Evolutionary conservation across 1,140 invertebrate genomes (phyloP).

Genomic region (Cherax quadricarinatus): DNA sequence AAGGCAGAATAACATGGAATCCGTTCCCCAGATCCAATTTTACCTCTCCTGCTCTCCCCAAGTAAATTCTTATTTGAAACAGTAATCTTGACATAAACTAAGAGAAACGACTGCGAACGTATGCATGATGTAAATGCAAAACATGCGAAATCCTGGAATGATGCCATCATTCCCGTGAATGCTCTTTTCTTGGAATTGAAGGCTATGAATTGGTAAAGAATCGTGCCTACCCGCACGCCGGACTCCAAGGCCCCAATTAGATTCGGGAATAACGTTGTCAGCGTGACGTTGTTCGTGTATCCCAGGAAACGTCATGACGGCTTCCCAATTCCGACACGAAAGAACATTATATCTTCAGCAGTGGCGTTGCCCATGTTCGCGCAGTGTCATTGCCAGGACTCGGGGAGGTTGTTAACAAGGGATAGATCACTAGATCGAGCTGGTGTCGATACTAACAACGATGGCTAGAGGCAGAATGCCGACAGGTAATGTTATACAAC

Average conservation of each 20-base stretch:
- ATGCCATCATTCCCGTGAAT: neutral
- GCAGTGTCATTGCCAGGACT: no score
- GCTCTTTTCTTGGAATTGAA: constrained; percentile 4
- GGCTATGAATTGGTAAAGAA: constrained; percentile 26
- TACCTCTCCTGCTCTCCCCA: neutral
- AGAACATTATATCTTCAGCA: no score
- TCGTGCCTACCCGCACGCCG: neutral
- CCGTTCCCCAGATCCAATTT: neutral
- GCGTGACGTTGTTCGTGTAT: neutral
- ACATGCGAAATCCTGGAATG: constrained; percentile 17
- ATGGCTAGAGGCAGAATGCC: no score
- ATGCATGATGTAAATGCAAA: constrained; percentile 16
- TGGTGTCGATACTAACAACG: no score
- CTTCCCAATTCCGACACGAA: no score
- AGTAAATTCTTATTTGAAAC: neutral
- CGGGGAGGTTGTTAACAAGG: no score
- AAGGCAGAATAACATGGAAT: neutral
- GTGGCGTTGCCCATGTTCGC: no score
- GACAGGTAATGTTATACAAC: no score
- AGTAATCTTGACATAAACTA: constrained; percentile 25
- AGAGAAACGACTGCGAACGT: constrained; percentile 21
- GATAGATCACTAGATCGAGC: no score
- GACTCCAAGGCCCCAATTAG: neutral
- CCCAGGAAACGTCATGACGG: neutral
- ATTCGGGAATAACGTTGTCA: constrained; percentile 6